phyloP scores from a whole-genome alignment of 2,888 invertebrate species.

The Coelinius sp. region DNA sequence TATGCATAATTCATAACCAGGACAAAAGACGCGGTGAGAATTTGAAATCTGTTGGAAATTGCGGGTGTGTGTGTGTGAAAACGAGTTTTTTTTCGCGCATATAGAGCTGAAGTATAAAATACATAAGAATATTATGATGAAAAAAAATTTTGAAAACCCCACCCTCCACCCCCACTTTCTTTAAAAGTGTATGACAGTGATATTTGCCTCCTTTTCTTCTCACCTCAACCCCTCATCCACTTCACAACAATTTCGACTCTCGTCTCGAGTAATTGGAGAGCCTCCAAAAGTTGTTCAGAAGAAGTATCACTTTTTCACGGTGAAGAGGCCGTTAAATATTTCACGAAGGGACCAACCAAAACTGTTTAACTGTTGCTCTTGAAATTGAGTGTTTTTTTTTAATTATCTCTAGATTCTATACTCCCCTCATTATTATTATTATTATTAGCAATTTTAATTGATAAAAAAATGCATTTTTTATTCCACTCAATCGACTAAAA shows the following conservation, averaged over 20 bases:
- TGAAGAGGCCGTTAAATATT: slow-evolving; percentile 33
- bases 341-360: slow-evolving; percentile 16
- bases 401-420: background rate
- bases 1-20: slow-evolving; percentile 51
- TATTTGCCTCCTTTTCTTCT: slow-evolving; percentile 21
- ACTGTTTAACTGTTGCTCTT: slow-evolving; percentile 23
- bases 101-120: slow-evolving; percentile 1
- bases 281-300: slow-evolving; percentile 33
- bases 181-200: background rate
- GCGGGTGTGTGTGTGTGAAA: slow-evolving; percentile 25
- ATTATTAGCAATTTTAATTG: no score
- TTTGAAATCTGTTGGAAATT: slow-evolving; percentile 50
- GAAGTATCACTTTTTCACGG: slow-evolving; percentile 29
- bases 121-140: background rate
- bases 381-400: background rate
- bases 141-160: background rate
- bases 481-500: no score
- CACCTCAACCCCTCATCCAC: background rate
- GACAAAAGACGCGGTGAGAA: slow-evolving; percentile 54
- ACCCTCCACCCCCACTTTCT: background rate
- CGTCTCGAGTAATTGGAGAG: slow-evolving; percentile 32
- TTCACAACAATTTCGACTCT: slow-evolving; percentile 20
- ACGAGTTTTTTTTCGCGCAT: slow-evolving; percentile 3
- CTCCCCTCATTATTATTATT: no score
- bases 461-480: no score